Conservation (phyloP, 2,797 vertebrate genomes). For the Gallinago nigripennis region DNA sequence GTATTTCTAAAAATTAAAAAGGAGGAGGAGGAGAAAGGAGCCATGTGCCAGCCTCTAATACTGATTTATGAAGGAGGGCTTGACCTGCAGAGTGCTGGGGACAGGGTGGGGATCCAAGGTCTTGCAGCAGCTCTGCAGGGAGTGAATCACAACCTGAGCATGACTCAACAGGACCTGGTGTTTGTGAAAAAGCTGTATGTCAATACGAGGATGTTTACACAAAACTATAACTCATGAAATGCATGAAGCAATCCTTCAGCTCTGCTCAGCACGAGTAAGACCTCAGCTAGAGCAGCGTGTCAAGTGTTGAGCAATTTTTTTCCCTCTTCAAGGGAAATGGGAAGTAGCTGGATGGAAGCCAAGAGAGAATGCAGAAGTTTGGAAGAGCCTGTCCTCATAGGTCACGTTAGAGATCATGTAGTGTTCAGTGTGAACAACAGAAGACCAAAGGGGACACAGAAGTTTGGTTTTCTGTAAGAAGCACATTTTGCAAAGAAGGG, state of each 20-base stretch:
- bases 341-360: not conserved
- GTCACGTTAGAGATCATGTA: not conserved
- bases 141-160: not conserved
- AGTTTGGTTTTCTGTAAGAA: not conserved
- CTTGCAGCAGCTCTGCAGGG: not conserved
- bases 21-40: not conserved
- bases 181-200: slow-evolving; percentile 10
- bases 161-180: slow-evolving; percentile 15
- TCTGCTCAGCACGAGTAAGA: not conserved
- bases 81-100: not conserved
- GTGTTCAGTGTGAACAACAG: not conserved
- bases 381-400: not conserved
- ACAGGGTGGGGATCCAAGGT: not conserved
- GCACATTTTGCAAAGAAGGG: not conserved
- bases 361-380: not conserved
- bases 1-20: not conserved
- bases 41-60: not conserved
- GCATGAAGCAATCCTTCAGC: not conserved
- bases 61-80: not conserved
- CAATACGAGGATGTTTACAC: not conserved
- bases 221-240: not conserved
- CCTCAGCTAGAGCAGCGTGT: not conserved
- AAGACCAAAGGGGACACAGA: not conserved
- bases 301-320: not conserved
- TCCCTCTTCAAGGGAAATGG: not conserved